Base-by-base conservation (phyloP, 2,888 invertebrate species). In the Escarpia spicata region DNA sequence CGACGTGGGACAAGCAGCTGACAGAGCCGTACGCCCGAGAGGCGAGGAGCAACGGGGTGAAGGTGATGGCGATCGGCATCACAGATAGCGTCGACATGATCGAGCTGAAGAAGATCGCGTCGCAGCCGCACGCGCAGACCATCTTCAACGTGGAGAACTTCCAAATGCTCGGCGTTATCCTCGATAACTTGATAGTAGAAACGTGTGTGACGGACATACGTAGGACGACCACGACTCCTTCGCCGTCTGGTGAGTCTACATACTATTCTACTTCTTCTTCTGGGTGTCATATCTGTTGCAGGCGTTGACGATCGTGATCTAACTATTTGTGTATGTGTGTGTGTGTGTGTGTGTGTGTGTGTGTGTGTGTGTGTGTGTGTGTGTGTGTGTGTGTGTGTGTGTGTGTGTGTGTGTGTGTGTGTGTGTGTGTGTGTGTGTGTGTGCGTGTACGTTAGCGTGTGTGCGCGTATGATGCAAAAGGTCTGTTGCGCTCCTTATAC, bases 131-230 rank as follows among this genome's bases (percentile, higher is more conserved):
- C 31, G 26, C 12, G 10, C 90, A 90, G 58, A 94, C 93, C 75
- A 93, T 93, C 6, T 93, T 93, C 91, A 92, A 92, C 52, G 90
- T 93, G 43, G 75, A 45, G 3, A 91, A 92, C 90, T 94, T 93
- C 58, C 92, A 93, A 75, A 15, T 15, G 9, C 43, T 94, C 43
- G 92, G 43, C 26, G 89, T 60, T 12, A 93, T 94, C 89, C 58
- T 44, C 44, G 89, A 45, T 26, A 91, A 92, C 45, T 90, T 94
- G 91, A 31, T 90, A n/a, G 90, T 43, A 19, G 44, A 90, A 43
- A 92, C 92, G 43, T 92, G 92, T 52, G 90, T 90, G 44, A 43
- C 45, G 6, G n/a, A 43, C 43, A 6, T 1, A 3, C 75, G 75
- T 26, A 26, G 75, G 75, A 92, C 90, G 45, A 92, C 92, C n/a